Evolutionary conservation across 2,888 invertebrate species (phyloP), one percentile per base, ranked within the genome.

Genomic region (Lasioglossum morio): DNA sequence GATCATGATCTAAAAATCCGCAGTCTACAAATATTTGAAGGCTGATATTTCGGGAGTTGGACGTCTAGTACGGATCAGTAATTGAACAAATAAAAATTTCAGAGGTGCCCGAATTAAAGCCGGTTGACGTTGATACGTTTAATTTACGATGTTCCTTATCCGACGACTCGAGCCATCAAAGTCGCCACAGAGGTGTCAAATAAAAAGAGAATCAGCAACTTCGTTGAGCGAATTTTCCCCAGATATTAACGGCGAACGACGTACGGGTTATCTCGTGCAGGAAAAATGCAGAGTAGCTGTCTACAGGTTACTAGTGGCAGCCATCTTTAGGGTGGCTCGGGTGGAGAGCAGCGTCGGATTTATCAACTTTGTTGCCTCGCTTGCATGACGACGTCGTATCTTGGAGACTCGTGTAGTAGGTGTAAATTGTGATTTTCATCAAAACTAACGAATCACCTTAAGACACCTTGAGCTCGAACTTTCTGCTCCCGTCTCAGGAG

Each of bases 271-370:
- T 30, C 2, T 30, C 63, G 30, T 2, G 63, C 30, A 3, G n/a
- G 63, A 30, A 63, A 63, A 63, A 63, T 30, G 63, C 63, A 63
- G 63, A 63, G 30, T 30, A 63, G 63, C 63, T 63, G 63, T 63
- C 30, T n/a, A n/a, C 63, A 30, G 63, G 63, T 16, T 63, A 30
- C 63, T 8, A 7, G 63, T 7, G 19, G 30, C 63, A 30, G 30
- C 30, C 30, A 30, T 30, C 63, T 63, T 63, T 30, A 30, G 8
- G 30, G 23, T 63, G 16, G 19, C 63, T 16, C 30, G 16, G 7
- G 16, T 16, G 63, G 19, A 30, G 16, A 30, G 7, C 30, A 30
- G 30, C 30, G 30, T 30, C 63, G 63, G 63, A 63, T 63, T 63
- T 63, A 63, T 63, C 19, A 30, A 19, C 30, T 63, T 63, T 30